phyloP scores from a whole-genome alignment of 2,113 vertebrate species.

The Excalfactoria chinensis region DNA sequence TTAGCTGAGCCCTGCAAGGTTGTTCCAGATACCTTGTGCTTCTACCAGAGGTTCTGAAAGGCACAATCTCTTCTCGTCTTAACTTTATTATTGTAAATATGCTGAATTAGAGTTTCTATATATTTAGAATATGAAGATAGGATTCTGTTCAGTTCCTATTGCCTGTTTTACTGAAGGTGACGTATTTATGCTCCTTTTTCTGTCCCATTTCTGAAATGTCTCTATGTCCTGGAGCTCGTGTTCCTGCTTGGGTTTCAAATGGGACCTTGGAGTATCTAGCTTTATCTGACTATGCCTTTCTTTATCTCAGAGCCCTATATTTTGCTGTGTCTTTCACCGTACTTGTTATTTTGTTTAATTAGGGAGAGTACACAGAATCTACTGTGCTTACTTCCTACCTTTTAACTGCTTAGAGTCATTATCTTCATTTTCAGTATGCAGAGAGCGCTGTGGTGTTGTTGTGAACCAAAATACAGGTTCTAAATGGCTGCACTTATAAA shows the following conservation, averaged over 20 bases:
- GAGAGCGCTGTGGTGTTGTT: background rate
- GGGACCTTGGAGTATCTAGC: background rate
- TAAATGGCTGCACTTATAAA: background rate
- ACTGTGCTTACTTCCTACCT: background rate
- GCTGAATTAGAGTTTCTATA: background rate
- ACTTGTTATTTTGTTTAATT: background rate
- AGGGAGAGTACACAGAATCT: background rate
- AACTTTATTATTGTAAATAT: background rate
- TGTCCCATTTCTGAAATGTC: background rate
- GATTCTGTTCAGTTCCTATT: background rate
- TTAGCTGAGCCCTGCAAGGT: background rate
- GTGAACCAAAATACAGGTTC: background rate
- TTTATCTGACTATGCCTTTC: background rate
- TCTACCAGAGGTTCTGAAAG: background rate
- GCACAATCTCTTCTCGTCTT: background rate
- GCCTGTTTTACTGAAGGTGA: background rate
- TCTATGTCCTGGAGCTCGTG: background rate
- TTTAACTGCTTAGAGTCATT: background rate
- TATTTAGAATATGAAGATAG: background rate
- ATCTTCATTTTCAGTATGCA: background rate
- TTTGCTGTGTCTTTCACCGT: background rate
- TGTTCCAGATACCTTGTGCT: constrained; percentile 23
- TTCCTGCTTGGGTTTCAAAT: background rate
- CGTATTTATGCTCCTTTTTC: background rate
- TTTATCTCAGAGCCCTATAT: background rate